These are phyloP conservation scores for Athene noctua DNA, from an alignment of 2,113 vertebrate species.

Conservation along the genomic window DNA sequence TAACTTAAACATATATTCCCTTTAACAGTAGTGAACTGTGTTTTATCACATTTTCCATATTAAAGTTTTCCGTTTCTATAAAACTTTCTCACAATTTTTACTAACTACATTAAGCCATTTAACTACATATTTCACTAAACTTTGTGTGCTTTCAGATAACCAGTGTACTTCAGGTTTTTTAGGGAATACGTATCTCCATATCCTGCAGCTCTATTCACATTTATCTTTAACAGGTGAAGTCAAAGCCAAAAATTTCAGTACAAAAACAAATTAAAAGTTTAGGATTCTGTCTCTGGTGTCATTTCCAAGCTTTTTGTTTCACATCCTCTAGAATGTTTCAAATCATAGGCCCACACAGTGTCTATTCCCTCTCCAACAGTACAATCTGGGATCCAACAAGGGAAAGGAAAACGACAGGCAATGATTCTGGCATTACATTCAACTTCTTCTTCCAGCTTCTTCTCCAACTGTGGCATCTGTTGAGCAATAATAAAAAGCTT, in stretches of 20 bases:
- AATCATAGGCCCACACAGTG: conserved; percentile 90
- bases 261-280: background rate
- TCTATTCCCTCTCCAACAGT: conserved; percentile 86
- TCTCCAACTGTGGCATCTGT: conserved; percentile 90
- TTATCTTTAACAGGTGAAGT: background rate
- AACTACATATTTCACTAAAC: background rate
- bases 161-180: background rate
- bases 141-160: background rate
- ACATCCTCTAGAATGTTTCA: conserved; percentile 51
- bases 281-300: background rate
- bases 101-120: background rate
- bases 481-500: background rate
- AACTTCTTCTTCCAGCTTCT: conserved; percentile 87
- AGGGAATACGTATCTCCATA: background rate
- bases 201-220: background rate
- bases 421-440: conserved; percentile 80
- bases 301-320: background rate
- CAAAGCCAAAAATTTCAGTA: background rate
- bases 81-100: background rate
- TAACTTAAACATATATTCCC: background rate
- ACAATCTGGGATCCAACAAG: conserved; percentile 84
- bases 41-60: background rate
- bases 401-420: conserved; percentile 95
- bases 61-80: background rate
- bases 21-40: background rate